phyloP scores from a whole-genome alignment of 2,113 vertebrate genomes.

The Carettochelys insculpta region DNA sequence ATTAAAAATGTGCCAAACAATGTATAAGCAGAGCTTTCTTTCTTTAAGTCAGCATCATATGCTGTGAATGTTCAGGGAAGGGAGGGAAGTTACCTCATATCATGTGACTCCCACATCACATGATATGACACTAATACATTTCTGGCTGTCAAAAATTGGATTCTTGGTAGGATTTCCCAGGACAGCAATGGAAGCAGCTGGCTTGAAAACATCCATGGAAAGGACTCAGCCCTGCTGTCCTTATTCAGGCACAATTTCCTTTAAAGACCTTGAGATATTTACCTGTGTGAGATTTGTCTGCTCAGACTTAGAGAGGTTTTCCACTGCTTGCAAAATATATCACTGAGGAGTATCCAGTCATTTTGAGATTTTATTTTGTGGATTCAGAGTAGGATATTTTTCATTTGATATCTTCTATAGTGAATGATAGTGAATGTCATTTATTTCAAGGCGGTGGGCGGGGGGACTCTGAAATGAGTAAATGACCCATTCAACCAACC shows the following conservation, averaged over 20 bases:
- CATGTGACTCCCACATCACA: background rate
- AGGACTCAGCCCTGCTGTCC: background rate
- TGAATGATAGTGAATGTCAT: background rate
- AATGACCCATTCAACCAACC: background rate
- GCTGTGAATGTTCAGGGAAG: background rate
- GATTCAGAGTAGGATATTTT: background rate
- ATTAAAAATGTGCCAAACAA: background rate
- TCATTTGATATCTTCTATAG: background rate
- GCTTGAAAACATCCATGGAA: background rate
- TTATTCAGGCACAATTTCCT: background rate
- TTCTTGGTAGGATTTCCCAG: background rate
- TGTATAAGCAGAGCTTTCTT: background rate
- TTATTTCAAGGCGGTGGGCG: background rate
- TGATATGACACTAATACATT: background rate
- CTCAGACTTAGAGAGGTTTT: background rate
- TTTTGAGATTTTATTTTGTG: background rate
- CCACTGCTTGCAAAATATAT: background rate
- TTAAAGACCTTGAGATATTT: background rate
- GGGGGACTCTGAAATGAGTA: background rate
- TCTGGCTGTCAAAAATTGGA: background rate
- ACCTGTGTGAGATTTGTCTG: background rate
- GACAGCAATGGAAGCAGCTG: rapidly evolving
- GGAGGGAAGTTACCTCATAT: background rate
- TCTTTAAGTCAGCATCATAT: background rate
- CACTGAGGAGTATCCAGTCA: background rate